phyloP scores from a whole-genome alignment of 2,888 invertebrate genomes.

The Aelia acuminata region DNA sequence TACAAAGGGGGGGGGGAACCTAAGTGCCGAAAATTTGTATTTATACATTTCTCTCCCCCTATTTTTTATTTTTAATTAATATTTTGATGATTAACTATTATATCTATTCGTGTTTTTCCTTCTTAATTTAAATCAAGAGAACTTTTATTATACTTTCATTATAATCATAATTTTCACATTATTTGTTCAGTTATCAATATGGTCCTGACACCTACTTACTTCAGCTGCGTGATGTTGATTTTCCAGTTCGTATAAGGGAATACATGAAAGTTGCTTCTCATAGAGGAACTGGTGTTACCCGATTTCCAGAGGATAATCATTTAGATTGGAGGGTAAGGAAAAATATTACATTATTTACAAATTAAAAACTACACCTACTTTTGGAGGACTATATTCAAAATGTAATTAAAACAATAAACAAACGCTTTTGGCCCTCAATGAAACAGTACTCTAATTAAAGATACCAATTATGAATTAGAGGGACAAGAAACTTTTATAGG shows the following conservation, averaged over 20 bases:
- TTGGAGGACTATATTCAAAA: too few relatives aligned
- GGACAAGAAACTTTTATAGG: not conserved
- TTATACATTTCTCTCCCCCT: not conserved
- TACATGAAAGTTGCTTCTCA: conserved; percentile 94
- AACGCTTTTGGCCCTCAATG: too few relatives aligned
- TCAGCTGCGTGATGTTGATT: conserved; percentile 92
- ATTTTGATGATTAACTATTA: not conserved
- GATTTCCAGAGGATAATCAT: conserved; percentile 65
- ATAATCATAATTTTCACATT: not conserved
- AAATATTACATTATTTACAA: not conserved
- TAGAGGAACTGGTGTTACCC: conserved; percentile 76
- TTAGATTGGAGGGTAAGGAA: conserved; percentile 79
- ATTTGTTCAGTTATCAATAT: conserved; percentile 84
- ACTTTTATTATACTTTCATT: not conserved
- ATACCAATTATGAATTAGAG: too few relatives aligned
- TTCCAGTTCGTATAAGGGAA: conserved; percentile 92
- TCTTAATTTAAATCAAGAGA: not conserved
- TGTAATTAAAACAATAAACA: too few relatives aligned
- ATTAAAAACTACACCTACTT: not conserved
- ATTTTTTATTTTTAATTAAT: not conserved
- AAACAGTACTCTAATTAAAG: too few relatives aligned
- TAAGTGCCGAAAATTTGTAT: not conserved
- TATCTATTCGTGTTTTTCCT: not conserved
- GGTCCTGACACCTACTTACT: conserved; percentile 97
- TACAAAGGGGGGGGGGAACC: too few relatives aligned